A percentile compares a stretch with the other conserved stretches of the same genome.
Evolutionary conservation across 2,888 invertebrate species (phyloP).

Genomic region (Nephrotoma guestfalica): DNA sequence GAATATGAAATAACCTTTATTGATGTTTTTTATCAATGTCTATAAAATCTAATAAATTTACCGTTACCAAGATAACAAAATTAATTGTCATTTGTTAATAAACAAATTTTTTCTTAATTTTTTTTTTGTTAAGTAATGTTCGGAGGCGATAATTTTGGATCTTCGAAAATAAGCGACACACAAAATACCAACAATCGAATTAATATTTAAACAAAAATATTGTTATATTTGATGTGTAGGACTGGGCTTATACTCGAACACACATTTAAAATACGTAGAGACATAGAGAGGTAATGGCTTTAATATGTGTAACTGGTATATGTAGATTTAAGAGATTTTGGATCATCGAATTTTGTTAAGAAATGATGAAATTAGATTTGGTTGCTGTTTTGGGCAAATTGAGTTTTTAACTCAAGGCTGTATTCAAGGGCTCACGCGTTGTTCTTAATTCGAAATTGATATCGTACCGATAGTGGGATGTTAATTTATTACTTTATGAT

Average conservation of each 20-base stretch:
- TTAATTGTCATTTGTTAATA: not conserved
- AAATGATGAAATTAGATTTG: not conserved
- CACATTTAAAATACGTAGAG: not conserved
- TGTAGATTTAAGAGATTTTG: not conserved
- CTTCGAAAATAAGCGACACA: not conserved
- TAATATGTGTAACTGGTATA: not conserved
- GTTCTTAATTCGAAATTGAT: not conserved
- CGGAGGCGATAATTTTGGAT: not conserved
- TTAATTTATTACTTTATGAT: not conserved
- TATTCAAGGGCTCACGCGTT: not conserved
- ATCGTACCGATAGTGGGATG: not conserved
- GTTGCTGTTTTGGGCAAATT: not conserved
- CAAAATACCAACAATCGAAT: not conserved
- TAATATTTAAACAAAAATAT: not conserved
- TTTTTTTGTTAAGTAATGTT: not conserved
- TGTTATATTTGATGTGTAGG: not conserved
- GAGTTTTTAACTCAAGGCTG: not conserved
- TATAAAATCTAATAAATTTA: not conserved
- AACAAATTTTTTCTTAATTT: not conserved
- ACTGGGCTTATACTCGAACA: not conserved
- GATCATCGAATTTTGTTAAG: not conserved
- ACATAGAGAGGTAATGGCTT: not conserved
- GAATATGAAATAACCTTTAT: not conserved
- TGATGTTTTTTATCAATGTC: not conserved
- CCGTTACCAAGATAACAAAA: not conserved